These are phyloP conservation scores for Drosophila fuyamai DNA, from an alignment of 1,140 invertebrate genomes.

Conservation along the genomic window DNA sequence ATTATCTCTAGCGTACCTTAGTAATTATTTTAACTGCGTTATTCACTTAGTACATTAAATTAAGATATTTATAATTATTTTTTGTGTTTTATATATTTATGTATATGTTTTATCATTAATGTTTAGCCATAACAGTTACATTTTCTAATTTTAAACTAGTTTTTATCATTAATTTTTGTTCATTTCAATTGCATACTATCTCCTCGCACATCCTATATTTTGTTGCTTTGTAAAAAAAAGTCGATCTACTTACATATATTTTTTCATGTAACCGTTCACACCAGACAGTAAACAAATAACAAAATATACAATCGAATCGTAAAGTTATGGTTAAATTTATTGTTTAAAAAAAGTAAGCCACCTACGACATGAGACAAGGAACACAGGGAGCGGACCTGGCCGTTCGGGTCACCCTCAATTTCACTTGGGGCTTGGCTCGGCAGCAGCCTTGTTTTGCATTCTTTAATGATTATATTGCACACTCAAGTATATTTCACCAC, in stretches of 20 bases:
- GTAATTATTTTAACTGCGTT: conserved; percentile 67
- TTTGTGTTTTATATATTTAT: conserved; percentile 34
- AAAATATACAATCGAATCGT: conserved; percentile 51
- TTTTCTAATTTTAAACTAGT: conserved; percentile 50
- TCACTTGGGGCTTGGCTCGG: not conserved
- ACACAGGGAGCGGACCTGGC: conserved; percentile 32
- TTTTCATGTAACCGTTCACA: conserved; percentile 65
- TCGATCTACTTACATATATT: conserved; percentile 50
- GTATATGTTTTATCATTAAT: conserved; percentile 50
- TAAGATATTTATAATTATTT: conserved; percentile 55
- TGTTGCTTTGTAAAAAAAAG: conserved; percentile 62
- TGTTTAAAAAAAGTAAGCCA: conserved; percentile 22
- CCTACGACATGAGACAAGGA: conserved; percentile 35
- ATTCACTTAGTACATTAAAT: conserved; percentile 70
- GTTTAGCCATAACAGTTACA: conserved; percentile 45
- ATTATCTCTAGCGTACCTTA: conserved; percentile 71
- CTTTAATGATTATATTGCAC: not conserved
- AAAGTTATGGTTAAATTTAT: conserved; percentile 9
- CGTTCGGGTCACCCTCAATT: conserved; percentile 4
- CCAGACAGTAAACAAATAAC: conserved; percentile 57
- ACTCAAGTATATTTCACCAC: not conserved
- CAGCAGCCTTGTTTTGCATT: conserved; percentile 1
- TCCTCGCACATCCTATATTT: conserved; percentile 5
- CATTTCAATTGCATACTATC: conserved; percentile 8
- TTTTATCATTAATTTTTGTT: conserved; percentile 19